Percentiles rank a stretch among this genome's conserved stretches.
phyloP scores from a whole-genome alignment of 2,888 invertebrate genomes.

The Epistrophella euchroma region DNA sequence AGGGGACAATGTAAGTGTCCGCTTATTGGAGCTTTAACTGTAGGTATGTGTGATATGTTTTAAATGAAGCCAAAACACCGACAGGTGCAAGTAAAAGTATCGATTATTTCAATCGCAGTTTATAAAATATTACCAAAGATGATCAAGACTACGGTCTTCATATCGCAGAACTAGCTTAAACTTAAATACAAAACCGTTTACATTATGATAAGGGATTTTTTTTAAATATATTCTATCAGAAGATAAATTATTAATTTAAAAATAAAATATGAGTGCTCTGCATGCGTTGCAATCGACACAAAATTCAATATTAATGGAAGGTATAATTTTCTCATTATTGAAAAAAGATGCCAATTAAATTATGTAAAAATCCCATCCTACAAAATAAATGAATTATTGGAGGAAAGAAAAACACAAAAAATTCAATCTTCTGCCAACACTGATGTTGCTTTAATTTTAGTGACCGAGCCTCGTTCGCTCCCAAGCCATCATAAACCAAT shows the following conservation, averaged over 20 bases:
- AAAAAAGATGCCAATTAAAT: slow-evolving; percentile 24
- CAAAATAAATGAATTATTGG: not conserved
- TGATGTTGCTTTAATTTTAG: not conserved
- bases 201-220: no score
- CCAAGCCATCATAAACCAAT: slow-evolving; percentile 1
- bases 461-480: not conserved
- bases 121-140: no score
- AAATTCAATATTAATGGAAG: slow-evolving; percentile 5
- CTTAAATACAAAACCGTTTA: no score
- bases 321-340: slow-evolving; percentile 32
- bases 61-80: no score
- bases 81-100: no score
- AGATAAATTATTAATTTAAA: not conserved
- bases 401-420: not conserved
- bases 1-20: no score
- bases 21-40: no score
- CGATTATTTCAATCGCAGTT: no score
- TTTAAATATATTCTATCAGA: no score
- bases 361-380: not conserved
- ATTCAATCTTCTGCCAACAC: slow-evolving; percentile 10
- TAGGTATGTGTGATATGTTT: no score
- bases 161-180: no score
- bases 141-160: no score
- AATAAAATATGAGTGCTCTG: not conserved
- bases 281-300: not conserved